Evolutionary conservation across 2,888 invertebrate genomes (phyloP).

Genomic region (Oligia latruncula): DNA sequence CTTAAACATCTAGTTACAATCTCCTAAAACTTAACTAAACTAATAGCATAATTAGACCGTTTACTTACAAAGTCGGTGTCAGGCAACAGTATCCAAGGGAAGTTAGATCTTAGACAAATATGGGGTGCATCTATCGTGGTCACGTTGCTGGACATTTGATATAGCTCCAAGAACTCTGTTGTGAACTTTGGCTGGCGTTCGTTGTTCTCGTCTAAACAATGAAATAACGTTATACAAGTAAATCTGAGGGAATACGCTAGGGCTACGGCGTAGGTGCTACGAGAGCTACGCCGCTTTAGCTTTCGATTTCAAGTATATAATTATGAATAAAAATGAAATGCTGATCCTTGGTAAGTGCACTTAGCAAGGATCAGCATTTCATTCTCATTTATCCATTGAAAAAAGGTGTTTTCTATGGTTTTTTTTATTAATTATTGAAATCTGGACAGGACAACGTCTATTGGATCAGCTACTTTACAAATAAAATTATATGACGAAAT

Average conservation of each 20-base stretch:
- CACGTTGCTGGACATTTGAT: slow-evolving; percentile 82
- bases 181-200: slow-evolving; percentile 83
- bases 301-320: background rate
- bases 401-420: no score
- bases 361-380: no score
- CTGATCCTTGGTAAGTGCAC: background rate
- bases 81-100: slow-evolving; percentile 88
- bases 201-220: slow-evolving; percentile 80
- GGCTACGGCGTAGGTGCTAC: slow-evolving; percentile 34
- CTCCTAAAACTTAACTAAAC: background rate
- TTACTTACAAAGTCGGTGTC: slow-evolving; percentile 84
- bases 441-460: background rate
- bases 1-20: background rate
- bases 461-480: background rate
- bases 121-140: slow-evolving; percentile 83
- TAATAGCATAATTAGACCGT: background rate
- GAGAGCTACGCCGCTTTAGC: background rate
- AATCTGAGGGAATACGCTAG: background rate
- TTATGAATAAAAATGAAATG: background rate
- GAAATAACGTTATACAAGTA: slow-evolving; percentile 2
- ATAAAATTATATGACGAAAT: background rate
- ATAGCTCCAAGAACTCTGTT: slow-evolving; percentile 81
- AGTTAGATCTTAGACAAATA: slow-evolving; percentile 82
- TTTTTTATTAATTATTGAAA: background rate
- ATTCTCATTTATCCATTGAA: no score